A percentile compares a stretch with the other conserved stretches of the same genome.
These are phyloP conservation scores for Neofelis nebulosa DNA, from an alignment of 2,113 vertebrate genomes.

Conservation along the genomic window DNA sequence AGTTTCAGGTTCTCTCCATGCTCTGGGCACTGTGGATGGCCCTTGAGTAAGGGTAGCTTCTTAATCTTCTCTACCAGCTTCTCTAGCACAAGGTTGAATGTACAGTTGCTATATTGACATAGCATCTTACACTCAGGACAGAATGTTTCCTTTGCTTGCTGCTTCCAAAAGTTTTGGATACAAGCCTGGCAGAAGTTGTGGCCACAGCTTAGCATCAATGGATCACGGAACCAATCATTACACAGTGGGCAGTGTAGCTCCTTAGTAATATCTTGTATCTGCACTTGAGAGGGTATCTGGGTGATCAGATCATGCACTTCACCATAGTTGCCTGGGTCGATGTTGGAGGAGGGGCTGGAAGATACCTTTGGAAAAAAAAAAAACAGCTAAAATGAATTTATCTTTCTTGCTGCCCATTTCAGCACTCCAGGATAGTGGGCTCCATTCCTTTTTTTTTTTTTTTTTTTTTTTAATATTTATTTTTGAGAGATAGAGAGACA, in stretches of 20 bases:
- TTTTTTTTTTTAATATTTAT: too few species aligned
- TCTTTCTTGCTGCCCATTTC: background rate
- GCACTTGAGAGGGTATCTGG: constrained; percentile 26
- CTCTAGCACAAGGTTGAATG: constrained; percentile 74
- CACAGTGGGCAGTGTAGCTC: constrained; percentile 81
- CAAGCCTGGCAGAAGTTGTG: constrained; percentile 82
- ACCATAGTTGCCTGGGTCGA: background rate
- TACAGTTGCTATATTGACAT: constrained; percentile 66
- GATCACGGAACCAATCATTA: constrained; percentile 45
- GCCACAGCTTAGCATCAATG: constrained; percentile 74
- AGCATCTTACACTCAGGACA: constrained; percentile 78
- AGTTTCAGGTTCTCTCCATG: constrained; percentile 79
- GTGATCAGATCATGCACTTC: background rate
- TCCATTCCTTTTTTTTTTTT: background rate
- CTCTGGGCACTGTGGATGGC: constrained; percentile 74
- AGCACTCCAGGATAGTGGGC: background rate
- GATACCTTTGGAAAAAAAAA: constrained; percentile 65
- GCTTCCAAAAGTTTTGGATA: constrained; percentile 66
- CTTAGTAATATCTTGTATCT: constrained; percentile 70
- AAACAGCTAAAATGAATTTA: constrained; percentile 57
- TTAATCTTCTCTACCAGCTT: constrained; percentile 78
- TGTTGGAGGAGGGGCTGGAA: background rate
- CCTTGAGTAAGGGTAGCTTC: constrained; percentile 56
- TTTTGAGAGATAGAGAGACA: too few species aligned
- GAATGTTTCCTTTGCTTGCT: constrained; percentile 36